Percentiles rank a stretch among this genome's conserved stretches.
Evolutionary conservation across 2,113 vertebrate genomes (phyloP).

Genomic region (Gambusia holbrooki): DNA sequence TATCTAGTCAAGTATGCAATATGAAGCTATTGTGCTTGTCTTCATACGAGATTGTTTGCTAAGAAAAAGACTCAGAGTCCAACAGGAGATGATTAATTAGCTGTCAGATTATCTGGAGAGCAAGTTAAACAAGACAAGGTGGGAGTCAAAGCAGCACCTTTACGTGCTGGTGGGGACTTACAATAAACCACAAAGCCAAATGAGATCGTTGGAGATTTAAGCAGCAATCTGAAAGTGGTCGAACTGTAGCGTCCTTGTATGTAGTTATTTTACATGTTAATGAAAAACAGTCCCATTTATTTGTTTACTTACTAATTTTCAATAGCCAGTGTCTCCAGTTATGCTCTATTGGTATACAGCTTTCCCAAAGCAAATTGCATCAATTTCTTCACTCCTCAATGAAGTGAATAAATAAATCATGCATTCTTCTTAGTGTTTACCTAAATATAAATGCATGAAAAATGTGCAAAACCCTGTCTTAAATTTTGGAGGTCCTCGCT

Average conservation of each 20-base stretch:
- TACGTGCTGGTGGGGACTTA: background rate
- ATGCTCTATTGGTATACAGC: too few relatives aligned
- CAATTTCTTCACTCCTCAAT: too few relatives aligned
- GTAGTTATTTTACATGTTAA: too few relatives aligned
- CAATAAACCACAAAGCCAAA: background rate
- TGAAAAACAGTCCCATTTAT: too few relatives aligned
- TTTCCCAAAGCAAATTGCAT: too few relatives aligned
- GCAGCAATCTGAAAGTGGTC: too few relatives aligned
- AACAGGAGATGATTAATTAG: constrained; percentile 24
- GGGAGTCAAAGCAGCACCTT: background rate
- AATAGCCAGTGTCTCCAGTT: too few relatives aligned
- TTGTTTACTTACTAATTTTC: too few relatives aligned
- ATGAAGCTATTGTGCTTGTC: constrained; percentile 19
- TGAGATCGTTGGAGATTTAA: background rate
- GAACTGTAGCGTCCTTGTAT: too few relatives aligned
- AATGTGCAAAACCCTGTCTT: background rate
- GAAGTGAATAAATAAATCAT: background rate
- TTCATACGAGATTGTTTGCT: constrained; percentile 42
- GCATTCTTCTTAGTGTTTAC: background rate
- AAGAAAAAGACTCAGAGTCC: constrained; percentile 32
- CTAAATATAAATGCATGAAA: background rate
- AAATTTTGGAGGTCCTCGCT: background rate
- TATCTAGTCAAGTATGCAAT: constrained; percentile 27
- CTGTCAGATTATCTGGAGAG: constrained; percentile 22
- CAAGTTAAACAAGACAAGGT: constrained; percentile 2